These are phyloP conservation scores for Mugil cephalus DNA, from an alignment of 2,113 vertebrate species.

Conservation along the genomic window DNA sequence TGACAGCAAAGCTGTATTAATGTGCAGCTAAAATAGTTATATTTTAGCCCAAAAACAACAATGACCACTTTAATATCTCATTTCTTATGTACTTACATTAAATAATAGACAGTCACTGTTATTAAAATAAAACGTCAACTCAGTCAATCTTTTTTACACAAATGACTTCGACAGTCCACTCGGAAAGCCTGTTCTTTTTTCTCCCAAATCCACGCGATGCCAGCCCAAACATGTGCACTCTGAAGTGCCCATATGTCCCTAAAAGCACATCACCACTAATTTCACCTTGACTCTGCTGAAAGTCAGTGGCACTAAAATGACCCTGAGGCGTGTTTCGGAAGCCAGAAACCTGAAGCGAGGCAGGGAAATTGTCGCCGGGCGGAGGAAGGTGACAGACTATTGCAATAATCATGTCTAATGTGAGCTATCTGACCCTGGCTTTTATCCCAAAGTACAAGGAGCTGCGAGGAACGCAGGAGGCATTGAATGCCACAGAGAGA, in stretches of 20 bases:
- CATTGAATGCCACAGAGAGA: slow-evolving; percentile 43
- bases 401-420: slow-evolving; percentile 73
- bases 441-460: slow-evolving; percentile 60
- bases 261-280: slow-evolving; percentile 48
- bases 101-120: no score
- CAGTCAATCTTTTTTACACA: background rate
- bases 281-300: slow-evolving; percentile 63
- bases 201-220: slow-evolving; percentile 1
- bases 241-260: slow-evolving; percentile 34
- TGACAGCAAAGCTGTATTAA: slow-evolving; percentile 5
- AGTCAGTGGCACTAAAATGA: slow-evolving; percentile 57
- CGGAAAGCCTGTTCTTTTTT: slow-evolving; percentile 9
- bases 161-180: background rate
- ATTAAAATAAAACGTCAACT: background rate
- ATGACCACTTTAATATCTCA: no score
- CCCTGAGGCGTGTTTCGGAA: slow-evolving; percentile 44
- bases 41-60: no score
- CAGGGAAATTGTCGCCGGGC: slow-evolving; percentile 46
- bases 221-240: slow-evolving; percentile 27
- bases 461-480: slow-evolving; percentile 29
- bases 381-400: slow-evolving; percentile 49
- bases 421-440: slow-evolving; percentile 65
- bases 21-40: background rate
- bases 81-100: no score
- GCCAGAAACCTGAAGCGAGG: slow-evolving; percentile 39